These are phyloP conservation scores for Zaprionus obscuricornis DNA, from an alignment of 2,888 invertebrate genomes.

Conservation along the genomic window DNA sequence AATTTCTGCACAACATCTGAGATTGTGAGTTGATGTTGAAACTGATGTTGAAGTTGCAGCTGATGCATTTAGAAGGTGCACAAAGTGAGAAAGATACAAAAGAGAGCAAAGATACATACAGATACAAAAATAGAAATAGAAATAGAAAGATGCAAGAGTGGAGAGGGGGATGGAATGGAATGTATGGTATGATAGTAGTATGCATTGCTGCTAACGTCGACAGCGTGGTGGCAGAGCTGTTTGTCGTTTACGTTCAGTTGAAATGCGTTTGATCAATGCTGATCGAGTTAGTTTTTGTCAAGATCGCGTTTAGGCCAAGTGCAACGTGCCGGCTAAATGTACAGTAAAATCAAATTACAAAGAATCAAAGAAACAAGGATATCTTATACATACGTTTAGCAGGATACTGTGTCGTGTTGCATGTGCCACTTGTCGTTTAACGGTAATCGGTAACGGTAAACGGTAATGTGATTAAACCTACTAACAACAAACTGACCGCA, in stretches of 20 bases:
- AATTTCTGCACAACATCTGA: constrained; percentile 43
- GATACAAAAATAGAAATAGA: no score
- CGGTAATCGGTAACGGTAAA: constrained; percentile 5
- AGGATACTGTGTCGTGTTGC: constrained; percentile 32
- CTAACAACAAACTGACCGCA: constrained; percentile 42
- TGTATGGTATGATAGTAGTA: no score
- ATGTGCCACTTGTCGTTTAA: not conserved
- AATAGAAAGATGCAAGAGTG: no score
- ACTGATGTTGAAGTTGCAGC: not conserved
- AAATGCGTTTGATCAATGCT: constrained; percentile 80
- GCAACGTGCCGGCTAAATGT: constrained; percentile 53
- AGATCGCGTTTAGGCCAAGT: constrained; percentile 81
- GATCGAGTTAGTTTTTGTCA: constrained; percentile 82
- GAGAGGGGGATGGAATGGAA: no score
- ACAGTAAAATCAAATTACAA: constrained; percentile 6
- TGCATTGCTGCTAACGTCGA: constrained; percentile 25
- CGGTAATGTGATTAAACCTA: constrained; percentile 51
- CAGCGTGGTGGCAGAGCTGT: constrained; percentile 55
- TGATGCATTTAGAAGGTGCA: constrained; percentile 41
- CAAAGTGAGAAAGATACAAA: no score
- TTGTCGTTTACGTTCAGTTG: constrained; percentile 71
- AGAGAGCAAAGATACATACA: no score
- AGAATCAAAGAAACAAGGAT: constrained; percentile 34
- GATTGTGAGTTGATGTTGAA: constrained; percentile 19
- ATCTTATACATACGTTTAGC: no score